Evolutionary conservation across 1,140 invertebrate species (phyloP), one percentile per base, ranked within the genome.

Genomic region (Zaprionus ghesquierei): DNA sequence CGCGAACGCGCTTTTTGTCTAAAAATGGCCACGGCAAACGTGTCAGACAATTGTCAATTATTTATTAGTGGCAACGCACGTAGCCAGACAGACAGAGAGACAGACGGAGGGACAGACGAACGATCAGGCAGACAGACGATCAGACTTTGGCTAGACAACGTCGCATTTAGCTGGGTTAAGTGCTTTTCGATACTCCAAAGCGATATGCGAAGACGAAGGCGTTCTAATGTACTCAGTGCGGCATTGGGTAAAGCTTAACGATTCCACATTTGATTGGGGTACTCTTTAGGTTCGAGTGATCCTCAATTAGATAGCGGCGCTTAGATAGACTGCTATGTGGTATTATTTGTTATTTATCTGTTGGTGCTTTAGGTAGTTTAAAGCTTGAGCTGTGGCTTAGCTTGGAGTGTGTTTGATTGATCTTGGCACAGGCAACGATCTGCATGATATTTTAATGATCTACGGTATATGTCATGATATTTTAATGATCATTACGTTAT

Each of bases 1-100:
- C 64, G 56, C 58, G 54, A 56, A 65, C 55, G 73, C 63, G 62
- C 58, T 69, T 76, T 78, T 81, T 81, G 82, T 72, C 82, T 87
- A 81, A 87, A 86, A 86, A 82, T 86, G 82, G 82, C 79, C 69
- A 86, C 86, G 69, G 79, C 82, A 81, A 86, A 86, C 82, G 82
- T 86, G 82, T 86, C 82, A 86, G 84, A 86, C 82, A 86, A 86
- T 86, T 86, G 82, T 86, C 82, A 86, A 86, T 86, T 86, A 86
- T 86, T 86, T 86, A 86, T 86, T 86, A 86, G 82, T 86, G 82
- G 82, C 84, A 86, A 87, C 82, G 82, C 82, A 86, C 82, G 82
- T 86, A 82, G 71, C 55, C 68, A 59, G 35, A 59, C 44, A 25
- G 22, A 38, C 29, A 35, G 29, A 35, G 13, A 4, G 29, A 22